Percentiles rank a stretch among this genome's conserved stretches.
Conservation (phyloP, 1,140 invertebrate species). For the Camponotus vicinus region DNA sequence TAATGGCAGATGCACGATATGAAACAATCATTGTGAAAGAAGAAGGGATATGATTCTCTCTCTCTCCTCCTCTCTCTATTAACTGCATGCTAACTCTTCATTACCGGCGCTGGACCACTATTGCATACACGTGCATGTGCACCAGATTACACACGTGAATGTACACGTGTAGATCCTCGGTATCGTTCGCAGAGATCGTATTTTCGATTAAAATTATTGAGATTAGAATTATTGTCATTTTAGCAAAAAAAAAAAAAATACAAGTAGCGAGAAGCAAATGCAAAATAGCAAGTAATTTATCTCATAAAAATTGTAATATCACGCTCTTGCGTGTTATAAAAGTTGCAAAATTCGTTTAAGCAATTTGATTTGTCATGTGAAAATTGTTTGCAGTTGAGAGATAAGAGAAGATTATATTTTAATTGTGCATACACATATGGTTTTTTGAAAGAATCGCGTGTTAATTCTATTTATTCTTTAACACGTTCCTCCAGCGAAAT, state of each 20-base stretch:
- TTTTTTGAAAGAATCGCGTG: not conserved
- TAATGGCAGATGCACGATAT: slow-evolving; percentile 18
- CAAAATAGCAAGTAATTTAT: not conserved
- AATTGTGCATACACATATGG: not conserved
- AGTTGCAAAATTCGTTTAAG: not conserved
- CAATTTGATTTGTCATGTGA: not conserved
- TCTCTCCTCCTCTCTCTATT: slow-evolving; percentile 36
- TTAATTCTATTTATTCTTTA: not conserved
- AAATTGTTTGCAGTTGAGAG: no score
- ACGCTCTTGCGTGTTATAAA: not conserved
- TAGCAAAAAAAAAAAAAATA: not conserved
- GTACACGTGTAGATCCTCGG: not conserved
- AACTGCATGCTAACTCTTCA: slow-evolving; percentile 34
- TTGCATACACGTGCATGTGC: not conserved
- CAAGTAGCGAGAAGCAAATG: not conserved
- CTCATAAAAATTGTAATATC: not conserved
- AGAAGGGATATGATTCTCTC: slow-evolving; percentile 47
- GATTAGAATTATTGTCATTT: no score
- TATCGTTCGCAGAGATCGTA: not conserved
- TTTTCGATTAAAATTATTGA: not conserved
- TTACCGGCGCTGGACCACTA: not conserved
- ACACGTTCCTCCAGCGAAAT: not conserved
- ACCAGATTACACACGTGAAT: not conserved
- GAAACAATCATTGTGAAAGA: slow-evolving; percentile 39
- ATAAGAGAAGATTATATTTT: not conserved